Base-by-base conservation (phyloP, 2,797 vertebrate species). In the Hippocampus kuda region DNA sequence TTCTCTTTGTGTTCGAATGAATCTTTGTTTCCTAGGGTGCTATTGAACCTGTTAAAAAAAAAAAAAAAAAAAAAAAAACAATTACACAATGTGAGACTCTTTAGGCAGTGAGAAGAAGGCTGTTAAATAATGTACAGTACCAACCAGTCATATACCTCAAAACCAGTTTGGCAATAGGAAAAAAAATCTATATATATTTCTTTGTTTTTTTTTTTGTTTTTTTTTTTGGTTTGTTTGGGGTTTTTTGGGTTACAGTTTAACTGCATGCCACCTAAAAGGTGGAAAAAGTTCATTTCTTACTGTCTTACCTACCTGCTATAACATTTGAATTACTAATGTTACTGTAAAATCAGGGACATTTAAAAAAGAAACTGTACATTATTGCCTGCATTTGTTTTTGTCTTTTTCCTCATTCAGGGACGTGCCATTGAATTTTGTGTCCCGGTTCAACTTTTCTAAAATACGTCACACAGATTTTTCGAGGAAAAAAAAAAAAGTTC, bases 141-240 rank as follows among this genome's bases (percentile, higher is more conserved):
- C 92, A 95, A 93, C 88, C 92, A 93, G 91, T 93, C 93, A 94
- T 93, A 96, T 99, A 99, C 97, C 97, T 99, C 97, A 99, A 92
- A 94, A 93, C 91, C 94, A 94, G 92, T 92, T 94, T 94, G 93
- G 94, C 95, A 98, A 94, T 95, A 96, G 93, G 91, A 92, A 90
- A 86, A 88, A 38, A 63, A 24, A 84, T 89, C 15, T 16, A 49
- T 92, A 90, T 89, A 89, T 87, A 88, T 86, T 85, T 86, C 73
- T 77, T 84, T 68, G 69, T 7, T 7, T 7, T 7, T 38, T 38
- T 38, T 38, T 86, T 85, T 86, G 72, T 77, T 84, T 68, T 68
- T 7, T 7, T 7, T 7, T 38, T 38, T 38, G 7, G 34, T 34
- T 34, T 38, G 34, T 84, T 85, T 85, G 89, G 87, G 88, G 89